Evolutionary conservation across 2,888 invertebrate genomes (phyloP).

Genomic region (Drosophila tanythrix): DNA sequence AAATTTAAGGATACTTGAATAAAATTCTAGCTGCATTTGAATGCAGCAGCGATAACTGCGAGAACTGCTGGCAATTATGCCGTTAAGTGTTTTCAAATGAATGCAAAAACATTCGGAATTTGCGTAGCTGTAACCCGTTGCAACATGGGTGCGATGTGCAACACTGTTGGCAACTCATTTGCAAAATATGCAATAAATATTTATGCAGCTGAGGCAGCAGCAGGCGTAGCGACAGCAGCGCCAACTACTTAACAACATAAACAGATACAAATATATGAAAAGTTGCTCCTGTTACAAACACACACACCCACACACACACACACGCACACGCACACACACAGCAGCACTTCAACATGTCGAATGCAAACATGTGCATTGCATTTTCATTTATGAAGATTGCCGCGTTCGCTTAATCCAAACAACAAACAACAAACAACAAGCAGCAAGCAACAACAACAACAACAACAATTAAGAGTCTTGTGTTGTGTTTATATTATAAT

Average conservation of each 20-base stretch:
- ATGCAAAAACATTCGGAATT: slow-evolving; percentile 45
- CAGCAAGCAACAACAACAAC: not conserved
- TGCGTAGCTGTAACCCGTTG: slow-evolving; percentile 8
- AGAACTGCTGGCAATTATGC: slow-evolving; percentile 29
- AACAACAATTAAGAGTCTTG: slow-evolving; percentile 27
- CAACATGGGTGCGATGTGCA: slow-evolving; percentile 25
- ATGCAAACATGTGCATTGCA: slow-evolving; percentile 50
- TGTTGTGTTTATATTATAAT: slow-evolving; percentile 64
- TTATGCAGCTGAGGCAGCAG: slow-evolving; percentile 68
- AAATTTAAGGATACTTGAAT: not conserved
- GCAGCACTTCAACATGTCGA: slow-evolving; percentile 18
- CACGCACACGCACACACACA: slow-evolving; percentile 1
- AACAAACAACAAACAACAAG: slow-evolving; percentile 42
- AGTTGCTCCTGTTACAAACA: slow-evolving; percentile 51
- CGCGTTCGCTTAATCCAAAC: slow-evolving; percentile 62
- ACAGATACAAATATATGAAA: slow-evolving; percentile 78
- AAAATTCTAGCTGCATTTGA: slow-evolving; percentile 5
- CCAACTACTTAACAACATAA: slow-evolving; percentile 77
- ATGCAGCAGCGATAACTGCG: slow-evolving; percentile 16
- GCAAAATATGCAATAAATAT: slow-evolving; percentile 76
- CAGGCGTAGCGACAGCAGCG: slow-evolving; percentile 35
- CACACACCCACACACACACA: slow-evolving; percentile 23
- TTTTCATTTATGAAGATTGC: slow-evolving; percentile 74
- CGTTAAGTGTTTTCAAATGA: slow-evolving; percentile 45
- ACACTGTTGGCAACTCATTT: slow-evolving; percentile 68